A percentile compares a stretch with the other conserved stretches of the same genome.
These are phyloP conservation scores for Mythimna loreyi DNA, from an alignment of 2,888 invertebrate species.

Conservation along the genomic window DNA sequence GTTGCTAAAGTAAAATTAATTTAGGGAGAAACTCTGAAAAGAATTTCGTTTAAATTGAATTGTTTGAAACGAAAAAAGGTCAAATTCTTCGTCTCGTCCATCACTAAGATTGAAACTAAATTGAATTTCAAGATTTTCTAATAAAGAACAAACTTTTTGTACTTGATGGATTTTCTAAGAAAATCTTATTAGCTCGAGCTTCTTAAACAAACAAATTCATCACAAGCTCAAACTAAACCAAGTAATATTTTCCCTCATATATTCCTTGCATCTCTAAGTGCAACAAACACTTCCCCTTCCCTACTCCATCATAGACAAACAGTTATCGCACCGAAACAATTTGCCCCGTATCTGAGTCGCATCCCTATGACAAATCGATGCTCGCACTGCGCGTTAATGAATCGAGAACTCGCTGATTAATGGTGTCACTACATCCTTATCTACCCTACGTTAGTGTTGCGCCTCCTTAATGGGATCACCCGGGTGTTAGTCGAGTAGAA, in stretches of 20 bases:
- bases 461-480: conserved; percentile 86
- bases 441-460: conserved; percentile 77
- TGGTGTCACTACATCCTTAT: conserved; percentile 85
- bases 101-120: neutral
- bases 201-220: conserved; percentile 44
- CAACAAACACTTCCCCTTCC: conserved; percentile 36
- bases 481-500: conserved; percentile 70
- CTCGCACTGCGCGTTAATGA: conserved; percentile 82
- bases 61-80: neutral
- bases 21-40: neutral
- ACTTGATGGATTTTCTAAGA: neutral
- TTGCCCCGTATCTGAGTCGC: conserved; percentile 70
- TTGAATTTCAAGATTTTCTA: neutral
- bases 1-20: conserved; percentile 20
- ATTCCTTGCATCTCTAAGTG: conserved; percentile 49
- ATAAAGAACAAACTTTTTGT: neutral
- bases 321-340: conserved; percentile 62
- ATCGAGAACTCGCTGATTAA: conserved; percentile 86
- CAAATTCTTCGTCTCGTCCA: neutral
- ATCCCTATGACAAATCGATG: conserved; percentile 86
- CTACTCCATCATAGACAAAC: conserved; percentile 58
- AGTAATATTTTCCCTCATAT: conserved; percentile 50
- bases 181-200: conserved; percentile 16
- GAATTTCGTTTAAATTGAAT: conserved; percentile 7
- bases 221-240: conserved; percentile 14